Conservation (phyloP, 2,888 invertebrate species). For the Lordiphosa andalusiaca region DNA sequence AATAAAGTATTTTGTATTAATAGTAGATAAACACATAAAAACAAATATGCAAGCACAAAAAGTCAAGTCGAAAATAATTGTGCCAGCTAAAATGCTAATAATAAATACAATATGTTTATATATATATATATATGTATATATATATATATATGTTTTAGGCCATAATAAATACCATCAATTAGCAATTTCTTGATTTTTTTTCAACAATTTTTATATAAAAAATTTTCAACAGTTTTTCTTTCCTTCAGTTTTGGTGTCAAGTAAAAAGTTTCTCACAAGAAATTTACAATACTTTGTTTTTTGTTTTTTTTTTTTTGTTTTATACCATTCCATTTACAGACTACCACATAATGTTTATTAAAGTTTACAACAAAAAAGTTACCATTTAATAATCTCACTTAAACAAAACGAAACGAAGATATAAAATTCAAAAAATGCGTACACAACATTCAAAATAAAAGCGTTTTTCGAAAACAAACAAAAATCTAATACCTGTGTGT, state of each 20-base stretch:
- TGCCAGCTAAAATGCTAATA: constrained; percentile 63
- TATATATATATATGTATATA: constrained; percentile 33
- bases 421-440: constrained; percentile 44
- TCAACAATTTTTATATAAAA: constrained; percentile 67
- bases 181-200: constrained; percentile 52
- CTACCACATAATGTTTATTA: constrained; percentile 28
- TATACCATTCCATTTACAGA: constrained; percentile 47
- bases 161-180: constrained; percentile 70
- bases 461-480: constrained; percentile 58
- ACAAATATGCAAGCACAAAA: constrained; percentile 54
- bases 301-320: constrained; percentile 18
- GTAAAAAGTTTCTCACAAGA: constrained; percentile 70
- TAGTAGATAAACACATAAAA: constrained; percentile 46
- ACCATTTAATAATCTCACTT: constrained; percentile 69
- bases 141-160: constrained; percentile 43
- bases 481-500: constrained; percentile 46
- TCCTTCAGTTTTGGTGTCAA: constrained; percentile 63
- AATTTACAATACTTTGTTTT: constrained; percentile 64
- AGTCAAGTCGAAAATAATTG: constrained; percentile 45
- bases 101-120: constrained; percentile 59
- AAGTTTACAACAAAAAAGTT: constrained; percentile 53
- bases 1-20: constrained; percentile 21
- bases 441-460: constrained; percentile 34
- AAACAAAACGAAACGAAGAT: constrained; percentile 44
- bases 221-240: constrained; percentile 65